Conservation (phyloP, 30 jellyfish, hydroid and myxozoan genomes). For the Pelagia noctiluca region DNA sequence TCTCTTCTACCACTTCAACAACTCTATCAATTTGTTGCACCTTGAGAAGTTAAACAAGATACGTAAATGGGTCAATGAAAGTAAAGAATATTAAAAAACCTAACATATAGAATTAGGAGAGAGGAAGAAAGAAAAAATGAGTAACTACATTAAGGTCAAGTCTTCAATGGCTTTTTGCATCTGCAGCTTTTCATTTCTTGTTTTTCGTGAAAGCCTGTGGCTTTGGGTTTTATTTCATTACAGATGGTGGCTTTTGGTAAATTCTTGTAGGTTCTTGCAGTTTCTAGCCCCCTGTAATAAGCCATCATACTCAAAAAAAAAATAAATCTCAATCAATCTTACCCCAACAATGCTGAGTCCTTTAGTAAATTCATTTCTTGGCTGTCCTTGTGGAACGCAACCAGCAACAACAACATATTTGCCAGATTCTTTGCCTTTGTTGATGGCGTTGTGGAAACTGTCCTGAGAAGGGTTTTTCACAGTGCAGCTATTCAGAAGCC, state of each 20-base stretch:
- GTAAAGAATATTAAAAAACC: no score
- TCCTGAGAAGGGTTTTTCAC: conserved; percentile 96
- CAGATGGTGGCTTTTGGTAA: no score
- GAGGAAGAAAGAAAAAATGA: no score
- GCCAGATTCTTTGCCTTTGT: conserved; percentile 79
- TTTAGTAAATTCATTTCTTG: conserved; percentile 80
- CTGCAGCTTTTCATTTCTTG: no score
- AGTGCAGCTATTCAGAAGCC: conserved; percentile 96
- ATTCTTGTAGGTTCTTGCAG: neutral
- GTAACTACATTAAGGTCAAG: no score
- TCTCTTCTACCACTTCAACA: conserved; percentile 97
- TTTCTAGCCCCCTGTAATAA: neutral
- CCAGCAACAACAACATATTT: conserved; percentile 96
- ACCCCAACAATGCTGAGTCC: conserved; percentile 97
- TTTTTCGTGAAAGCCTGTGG: no score
- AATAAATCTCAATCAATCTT: conserved; percentile 1
- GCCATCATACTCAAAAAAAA: neutral
- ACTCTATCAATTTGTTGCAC: conserved; percentile 97
- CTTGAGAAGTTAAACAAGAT: conserved; percentile 22
- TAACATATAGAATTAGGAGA: no score
- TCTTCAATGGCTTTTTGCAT: no score
- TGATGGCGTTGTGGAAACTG: conserved; percentile 84
- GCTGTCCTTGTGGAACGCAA: conserved; percentile 98
- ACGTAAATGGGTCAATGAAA: no score
- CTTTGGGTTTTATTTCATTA: no score